These are phyloP conservation scores for Rousettus madagascariensis DNA, from an alignment of 2,797 vertebrate genomes.

Conservation along the genomic window DNA sequence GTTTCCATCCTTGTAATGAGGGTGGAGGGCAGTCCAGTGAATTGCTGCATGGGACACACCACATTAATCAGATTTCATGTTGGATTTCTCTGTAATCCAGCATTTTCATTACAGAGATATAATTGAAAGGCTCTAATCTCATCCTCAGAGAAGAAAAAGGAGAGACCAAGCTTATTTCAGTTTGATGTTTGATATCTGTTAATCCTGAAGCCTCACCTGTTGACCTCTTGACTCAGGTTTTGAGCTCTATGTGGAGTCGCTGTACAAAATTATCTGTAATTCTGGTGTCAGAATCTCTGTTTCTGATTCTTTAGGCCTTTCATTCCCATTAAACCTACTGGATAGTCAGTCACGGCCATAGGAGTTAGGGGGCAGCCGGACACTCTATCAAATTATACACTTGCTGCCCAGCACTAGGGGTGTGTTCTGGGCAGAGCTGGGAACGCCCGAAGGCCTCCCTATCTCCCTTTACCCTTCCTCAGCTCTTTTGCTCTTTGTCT, in stretches of 20 bases:
- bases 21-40: background rate
- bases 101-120: background rate
- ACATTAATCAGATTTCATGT: background rate
- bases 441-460: background rate
- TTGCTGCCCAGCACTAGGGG: background rate
- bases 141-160: background rate
- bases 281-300: background rate
- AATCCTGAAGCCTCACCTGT: background rate
- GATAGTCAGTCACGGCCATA: background rate
- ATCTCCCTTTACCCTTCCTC: background rate
- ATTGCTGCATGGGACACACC: background rate
- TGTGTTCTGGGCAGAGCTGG: background rate
- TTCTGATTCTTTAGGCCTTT: background rate
- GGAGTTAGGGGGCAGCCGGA: background rate
- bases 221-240: conserved; percentile 21
- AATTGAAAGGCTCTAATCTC: background rate
- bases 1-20: background rate
- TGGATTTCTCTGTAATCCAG: background rate
- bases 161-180: background rate
- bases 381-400: background rate
- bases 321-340: background rate
- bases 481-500: background rate
- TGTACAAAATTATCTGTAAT: conserved; percentile 7
- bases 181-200: background rate
- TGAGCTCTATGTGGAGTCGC: background rate